A percentile compares a stretch with the other conserved stretches of the same genome.
Conservation (phyloP, 1,140 invertebrate species). For the Pogonomyrmex californicus region DNA sequence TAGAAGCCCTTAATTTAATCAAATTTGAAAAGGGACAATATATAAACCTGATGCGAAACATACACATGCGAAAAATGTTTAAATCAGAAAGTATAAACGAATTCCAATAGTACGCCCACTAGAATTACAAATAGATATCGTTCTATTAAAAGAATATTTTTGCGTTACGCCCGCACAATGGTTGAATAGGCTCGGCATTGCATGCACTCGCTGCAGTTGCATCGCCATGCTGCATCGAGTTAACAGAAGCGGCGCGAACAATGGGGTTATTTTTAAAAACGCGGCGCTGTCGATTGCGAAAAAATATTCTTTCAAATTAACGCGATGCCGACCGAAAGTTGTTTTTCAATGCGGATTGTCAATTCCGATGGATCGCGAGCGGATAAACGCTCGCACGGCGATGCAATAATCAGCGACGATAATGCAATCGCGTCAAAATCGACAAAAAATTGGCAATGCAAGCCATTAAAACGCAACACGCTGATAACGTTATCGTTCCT, state of each 20-base stretch:
- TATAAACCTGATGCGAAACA: not conserved
- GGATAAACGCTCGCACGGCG: slow-evolving; percentile 13
- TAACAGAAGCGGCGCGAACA: slow-evolving; percentile 54
- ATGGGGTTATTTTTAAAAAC: slow-evolving; percentile 56
- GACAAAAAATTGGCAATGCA: slow-evolving; percentile 19
- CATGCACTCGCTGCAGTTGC: slow-evolving; percentile 28
- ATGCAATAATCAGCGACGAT: slow-evolving; percentile 37
- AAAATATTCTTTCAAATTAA: slow-evolving; percentile 62
- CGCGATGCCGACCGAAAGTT: slow-evolving; percentile 48
- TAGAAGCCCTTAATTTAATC: not conserved
- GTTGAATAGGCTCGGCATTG: slow-evolving; percentile 42
- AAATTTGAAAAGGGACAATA: slow-evolving; percentile 9
- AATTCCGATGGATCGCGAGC: slow-evolving; percentile 29
- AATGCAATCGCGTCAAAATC: slow-evolving; percentile 29
- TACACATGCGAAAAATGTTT: slow-evolving; percentile 6
- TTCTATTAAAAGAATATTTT: slow-evolving; percentile 61
- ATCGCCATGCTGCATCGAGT: slow-evolving; percentile 20
- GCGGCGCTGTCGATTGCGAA: slow-evolving; percentile 49
- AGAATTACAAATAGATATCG: slow-evolving; percentile 60
- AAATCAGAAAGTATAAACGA: slow-evolving; percentile 32
- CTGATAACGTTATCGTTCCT: not conserved
- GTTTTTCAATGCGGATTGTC: slow-evolving; percentile 48
- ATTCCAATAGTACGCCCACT: slow-evolving; percentile 10
- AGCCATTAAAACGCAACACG: not conserved
- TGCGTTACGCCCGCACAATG: slow-evolving; percentile 45